Conservation (phyloP, 1,140 invertebrate genomes). For the Lysiphlebus fabarum region DNA sequence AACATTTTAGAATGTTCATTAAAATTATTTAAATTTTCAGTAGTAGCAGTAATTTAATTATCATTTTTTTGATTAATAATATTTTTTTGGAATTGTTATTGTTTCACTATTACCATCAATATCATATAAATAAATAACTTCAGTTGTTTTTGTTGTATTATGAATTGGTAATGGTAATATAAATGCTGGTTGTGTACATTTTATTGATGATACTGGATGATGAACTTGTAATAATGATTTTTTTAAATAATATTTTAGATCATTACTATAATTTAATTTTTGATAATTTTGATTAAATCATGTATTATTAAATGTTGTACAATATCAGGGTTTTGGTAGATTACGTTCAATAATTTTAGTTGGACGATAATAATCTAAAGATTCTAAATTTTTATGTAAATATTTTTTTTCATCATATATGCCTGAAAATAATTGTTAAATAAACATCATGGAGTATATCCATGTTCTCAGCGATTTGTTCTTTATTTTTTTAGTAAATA, state of each 20-base stretch:
- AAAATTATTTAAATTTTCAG: too few species aligned
- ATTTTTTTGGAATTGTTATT: background rate
- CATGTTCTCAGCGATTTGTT: too few species aligned
- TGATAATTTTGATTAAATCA: constrained; percentile 34
- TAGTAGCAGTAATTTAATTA: background rate
- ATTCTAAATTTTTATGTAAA: constrained; percentile 52
- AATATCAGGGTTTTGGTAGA: constrained; percentile 36
- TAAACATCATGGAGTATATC: too few species aligned
- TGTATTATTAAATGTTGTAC: constrained; percentile 41
- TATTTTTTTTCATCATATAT: constrained; percentile 44
- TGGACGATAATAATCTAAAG: constrained; percentile 49
- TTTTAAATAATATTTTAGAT: background rate
- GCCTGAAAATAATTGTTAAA: too few species aligned
- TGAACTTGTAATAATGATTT: background rate
- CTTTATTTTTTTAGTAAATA: too few species aligned
- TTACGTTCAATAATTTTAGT: constrained; percentile 49
- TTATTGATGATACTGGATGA: background rate
- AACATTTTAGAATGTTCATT: too few species aligned
- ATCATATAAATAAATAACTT: background rate
- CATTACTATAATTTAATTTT: constrained; percentile 20
- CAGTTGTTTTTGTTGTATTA: background rate
- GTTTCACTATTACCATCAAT: background rate
- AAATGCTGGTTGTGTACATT: background rate
- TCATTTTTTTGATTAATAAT: background rate
- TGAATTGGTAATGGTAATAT: background rate